A percentile compares a stretch with the other conserved stretches of the same genome.
These are phyloP conservation scores for Coptotermes formosanus DNA, from an alignment of 1,140 invertebrate genomes.

Conservation along the genomic window DNA sequence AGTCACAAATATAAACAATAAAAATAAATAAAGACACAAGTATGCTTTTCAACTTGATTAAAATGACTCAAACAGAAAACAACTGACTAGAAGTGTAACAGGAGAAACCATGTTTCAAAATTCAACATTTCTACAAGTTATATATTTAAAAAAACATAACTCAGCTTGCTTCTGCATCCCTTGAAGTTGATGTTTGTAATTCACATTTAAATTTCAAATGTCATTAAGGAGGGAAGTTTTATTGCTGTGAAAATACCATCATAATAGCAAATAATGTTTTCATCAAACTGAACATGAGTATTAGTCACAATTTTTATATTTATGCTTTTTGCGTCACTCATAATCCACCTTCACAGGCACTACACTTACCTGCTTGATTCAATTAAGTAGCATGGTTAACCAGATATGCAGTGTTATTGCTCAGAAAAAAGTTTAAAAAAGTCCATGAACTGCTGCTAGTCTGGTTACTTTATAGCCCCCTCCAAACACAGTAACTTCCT, in stretches of 20 bases:
- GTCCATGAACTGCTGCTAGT: too few relatives aligned
- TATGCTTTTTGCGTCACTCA: too few relatives aligned
- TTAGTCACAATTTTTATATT: neutral
- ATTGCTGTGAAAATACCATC: neutral
- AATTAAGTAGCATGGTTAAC: too few relatives aligned
- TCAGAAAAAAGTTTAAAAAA: too few relatives aligned
- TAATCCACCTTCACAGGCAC: too few relatives aligned
- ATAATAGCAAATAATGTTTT: neutral
- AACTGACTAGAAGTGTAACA: neutral
- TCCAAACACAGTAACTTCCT: too few relatives aligned
- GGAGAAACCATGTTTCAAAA: neutral
- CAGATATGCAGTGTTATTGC: too few relatives aligned
- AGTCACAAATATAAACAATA: neutral
- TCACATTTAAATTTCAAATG: neutral
- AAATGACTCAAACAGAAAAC: neutral
- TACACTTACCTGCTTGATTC: too few relatives aligned
- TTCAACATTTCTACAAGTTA: too few relatives aligned
- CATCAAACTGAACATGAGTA: neutral
- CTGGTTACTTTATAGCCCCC: too few relatives aligned
- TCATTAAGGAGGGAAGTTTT: neutral
- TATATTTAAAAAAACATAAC: neutral
- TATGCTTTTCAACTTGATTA: neutral
- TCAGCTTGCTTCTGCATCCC: neutral
- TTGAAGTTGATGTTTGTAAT: neutral
- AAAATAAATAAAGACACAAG: neutral